Conservation (phyloP, 2,113 vertebrate genomes). For the Cololabis saira region DNA sequence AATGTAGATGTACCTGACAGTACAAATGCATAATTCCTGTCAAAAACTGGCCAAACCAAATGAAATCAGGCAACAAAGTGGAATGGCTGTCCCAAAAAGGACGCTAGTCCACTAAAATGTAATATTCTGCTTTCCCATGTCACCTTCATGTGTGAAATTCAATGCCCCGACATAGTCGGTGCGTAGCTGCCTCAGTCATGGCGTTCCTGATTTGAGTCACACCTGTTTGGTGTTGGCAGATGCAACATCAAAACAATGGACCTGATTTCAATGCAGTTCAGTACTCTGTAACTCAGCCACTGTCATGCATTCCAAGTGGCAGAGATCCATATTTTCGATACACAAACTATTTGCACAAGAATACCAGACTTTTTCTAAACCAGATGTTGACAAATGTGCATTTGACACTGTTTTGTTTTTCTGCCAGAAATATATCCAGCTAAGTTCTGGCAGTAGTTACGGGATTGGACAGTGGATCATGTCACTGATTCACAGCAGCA, state of each 20-base stretch:
- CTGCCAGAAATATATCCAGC: constrained; percentile 3
- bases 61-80: not conserved
- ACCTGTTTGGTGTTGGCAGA: constrained; percentile 71
- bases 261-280: constrained; percentile 65
- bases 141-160: constrained; percentile 36
- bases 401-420: constrained; percentile 26
- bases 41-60: not conserved
- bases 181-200: constrained; percentile 50
- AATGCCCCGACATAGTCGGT: constrained; percentile 36
- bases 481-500: constrained; percentile 20
- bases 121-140: constrained; percentile 22
- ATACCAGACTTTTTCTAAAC: constrained; percentile 25
- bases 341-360: constrained; percentile 34
- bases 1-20: not conserved
- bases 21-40: not conserved
- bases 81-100: constrained; percentile 1
- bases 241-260: constrained; percentile 65
- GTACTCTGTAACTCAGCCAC: constrained; percentile 51
- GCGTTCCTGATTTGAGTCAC: constrained; percentile 64
- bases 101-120: constrained; percentile 26
- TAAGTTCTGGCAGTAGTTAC: not conserved
- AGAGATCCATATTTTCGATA: constrained; percentile 57
- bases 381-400: constrained; percentile 34
- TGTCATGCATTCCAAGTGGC: constrained; percentile 59
- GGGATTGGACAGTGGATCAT: constrained; percentile 7